Evolutionary conservation across 2,797 vertebrate species (phyloP).

Genomic region (Stomatorhinus walkeri): DNA sequence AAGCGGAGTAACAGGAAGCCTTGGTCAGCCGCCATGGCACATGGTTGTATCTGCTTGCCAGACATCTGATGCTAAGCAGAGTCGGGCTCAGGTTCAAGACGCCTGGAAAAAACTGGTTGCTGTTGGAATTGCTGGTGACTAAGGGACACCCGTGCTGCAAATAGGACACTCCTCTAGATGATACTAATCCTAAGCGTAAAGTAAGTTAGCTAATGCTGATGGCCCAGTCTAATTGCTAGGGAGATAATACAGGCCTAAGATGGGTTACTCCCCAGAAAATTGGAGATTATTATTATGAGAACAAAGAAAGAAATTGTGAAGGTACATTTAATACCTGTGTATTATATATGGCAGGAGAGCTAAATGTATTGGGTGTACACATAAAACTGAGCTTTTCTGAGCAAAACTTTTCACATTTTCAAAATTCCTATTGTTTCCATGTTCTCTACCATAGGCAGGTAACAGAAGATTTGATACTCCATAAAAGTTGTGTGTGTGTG

Average conservation of each 20-base stretch:
- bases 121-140: not conserved
- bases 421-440: not conserved
- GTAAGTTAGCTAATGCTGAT: not conserved
- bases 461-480: not conserved
- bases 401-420: not conserved
- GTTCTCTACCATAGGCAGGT: not conserved
- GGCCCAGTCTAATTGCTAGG: not conserved
- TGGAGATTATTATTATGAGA: not conserved
- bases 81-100: not conserved
- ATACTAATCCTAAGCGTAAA: not conserved
- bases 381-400: not conserved
- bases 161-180: not conserved
- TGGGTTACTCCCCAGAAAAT: not conserved
- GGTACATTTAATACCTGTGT: not conserved
- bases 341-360: not conserved
- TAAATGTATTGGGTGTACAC: not conserved
- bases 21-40: not conserved
- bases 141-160: not conserved
- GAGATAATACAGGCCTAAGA: not conserved
- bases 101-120: not conserved
- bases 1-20: not conserved
- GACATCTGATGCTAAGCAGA: slow-evolving; percentile 7
- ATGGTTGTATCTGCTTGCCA: not conserved
- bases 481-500: not conserved
- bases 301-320: slow-evolving; percentile 3